phyloP scores from a whole-genome alignment of 1,140 invertebrate genomes.

The Drosophila pseudoobscura region DNA sequence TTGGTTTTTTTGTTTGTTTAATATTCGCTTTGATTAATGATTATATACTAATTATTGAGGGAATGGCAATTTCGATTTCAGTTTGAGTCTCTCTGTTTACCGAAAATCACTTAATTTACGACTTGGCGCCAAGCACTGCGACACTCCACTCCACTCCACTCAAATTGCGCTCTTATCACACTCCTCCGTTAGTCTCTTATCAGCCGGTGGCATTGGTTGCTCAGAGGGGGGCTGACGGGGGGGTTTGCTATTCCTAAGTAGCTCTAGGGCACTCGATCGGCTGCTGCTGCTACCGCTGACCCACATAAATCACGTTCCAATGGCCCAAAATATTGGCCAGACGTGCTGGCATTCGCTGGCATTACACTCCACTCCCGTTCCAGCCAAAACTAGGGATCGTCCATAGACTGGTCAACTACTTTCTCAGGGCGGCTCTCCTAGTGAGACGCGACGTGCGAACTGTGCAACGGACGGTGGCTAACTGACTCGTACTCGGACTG shows the following conservation, averaged over 20 bases:
- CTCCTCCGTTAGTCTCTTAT: slow-evolving; percentile 23
- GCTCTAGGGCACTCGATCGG: slow-evolving; percentile 25
- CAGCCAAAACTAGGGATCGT: slow-evolving; percentile 19
- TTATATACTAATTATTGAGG: slow-evolving; percentile 54
- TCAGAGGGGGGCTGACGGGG: slow-evolving; percentile 4
- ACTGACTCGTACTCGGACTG: slow-evolving; percentile 8
- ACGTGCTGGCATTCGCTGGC: slow-evolving; percentile 66
- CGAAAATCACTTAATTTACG: slow-evolving; percentile 46
- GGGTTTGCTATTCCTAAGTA: slow-evolving; percentile 1
- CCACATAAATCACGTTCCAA: slow-evolving; percentile 74
- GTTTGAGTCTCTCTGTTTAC: slow-evolving; percentile 6
- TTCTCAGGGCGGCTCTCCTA: slow-evolving; percentile 16
- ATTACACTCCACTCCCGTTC: slow-evolving; percentile 12
- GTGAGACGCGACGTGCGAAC: slow-evolving; percentile 51
- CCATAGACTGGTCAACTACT: slow-evolving; percentile 2
- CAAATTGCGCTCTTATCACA: slow-evolving; percentile 54
- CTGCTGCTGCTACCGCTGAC: slow-evolving; percentile 38
- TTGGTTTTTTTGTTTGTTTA: slow-evolving; percentile 27
- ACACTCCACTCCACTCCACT: background rate
- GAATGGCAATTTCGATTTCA: slow-evolving; percentile 21
- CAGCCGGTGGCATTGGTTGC: slow-evolving; percentile 58
- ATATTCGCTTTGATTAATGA: slow-evolving; percentile 32
- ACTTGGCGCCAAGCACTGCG: slow-evolving; percentile 51
- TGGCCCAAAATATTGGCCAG: slow-evolving; percentile 60
- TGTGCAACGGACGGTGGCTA: slow-evolving; percentile 59